Conservation (phyloP, 2,113 vertebrate genomes). For the Fukomys damarensis region DNA sequence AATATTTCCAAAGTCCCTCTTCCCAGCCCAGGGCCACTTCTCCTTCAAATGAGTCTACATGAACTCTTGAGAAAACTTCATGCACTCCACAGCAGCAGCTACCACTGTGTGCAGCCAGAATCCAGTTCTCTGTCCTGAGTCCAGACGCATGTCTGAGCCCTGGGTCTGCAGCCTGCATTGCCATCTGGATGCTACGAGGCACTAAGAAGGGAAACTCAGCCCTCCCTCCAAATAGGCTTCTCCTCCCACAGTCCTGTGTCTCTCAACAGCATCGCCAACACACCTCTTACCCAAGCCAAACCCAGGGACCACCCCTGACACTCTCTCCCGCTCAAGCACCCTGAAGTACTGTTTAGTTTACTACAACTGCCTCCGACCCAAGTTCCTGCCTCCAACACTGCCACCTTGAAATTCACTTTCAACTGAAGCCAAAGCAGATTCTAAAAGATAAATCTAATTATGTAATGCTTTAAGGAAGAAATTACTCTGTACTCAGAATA, state of each 20-base stretch:
- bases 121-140: not conserved
- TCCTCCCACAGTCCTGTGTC: not conserved
- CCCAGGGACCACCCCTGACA: not conserved
- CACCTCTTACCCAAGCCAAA: not conserved
- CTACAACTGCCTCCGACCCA: not conserved
- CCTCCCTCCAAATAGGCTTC: not conserved
- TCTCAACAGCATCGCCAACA: not conserved
- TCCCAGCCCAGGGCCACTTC: not conserved
- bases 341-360: not conserved
- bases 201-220: not conserved
- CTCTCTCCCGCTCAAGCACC: not conserved
- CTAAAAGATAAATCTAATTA: not conserved
- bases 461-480: not conserved
- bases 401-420: not conserved
- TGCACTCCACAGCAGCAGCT: not conserved
- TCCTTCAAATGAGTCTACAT: not conserved
- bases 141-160: not conserved
- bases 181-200: not conserved
- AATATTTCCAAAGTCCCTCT: constrained; percentile 37
- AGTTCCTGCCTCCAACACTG: not conserved
- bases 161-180: not conserved
- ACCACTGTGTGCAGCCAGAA: not conserved
- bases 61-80: not conserved
- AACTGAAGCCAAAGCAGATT: not conserved
- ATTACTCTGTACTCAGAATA: not conserved